Conservation (phyloP, 1,140 invertebrate species). For the Bombus fervidus region DNA sequence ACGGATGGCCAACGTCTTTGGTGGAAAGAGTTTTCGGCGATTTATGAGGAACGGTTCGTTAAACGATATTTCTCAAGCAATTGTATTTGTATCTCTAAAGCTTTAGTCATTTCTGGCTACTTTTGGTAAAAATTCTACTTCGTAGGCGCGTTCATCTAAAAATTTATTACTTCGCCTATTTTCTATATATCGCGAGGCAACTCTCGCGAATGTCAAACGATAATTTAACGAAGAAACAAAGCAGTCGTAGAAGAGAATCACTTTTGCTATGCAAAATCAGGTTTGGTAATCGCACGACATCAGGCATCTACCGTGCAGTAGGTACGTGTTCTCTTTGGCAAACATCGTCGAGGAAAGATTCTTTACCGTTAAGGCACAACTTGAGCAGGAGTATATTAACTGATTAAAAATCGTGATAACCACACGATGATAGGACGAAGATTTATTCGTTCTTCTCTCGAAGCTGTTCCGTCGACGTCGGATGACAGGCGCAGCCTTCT, state of each 20-base stretch:
- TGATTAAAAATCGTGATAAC: conserved; percentile 42
- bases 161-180: no score
- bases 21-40: neutral
- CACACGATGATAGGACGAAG: conserved; percentile 24
- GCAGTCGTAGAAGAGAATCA: no score
- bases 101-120: no score
- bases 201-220: no score
- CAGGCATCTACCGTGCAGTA: neutral
- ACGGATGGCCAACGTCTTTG: neutral
- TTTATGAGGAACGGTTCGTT: neutral
- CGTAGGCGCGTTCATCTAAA: no score
- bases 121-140: no score
- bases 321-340: conserved; percentile 31
- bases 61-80: no score
- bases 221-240: no score
- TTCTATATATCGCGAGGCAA: no score
- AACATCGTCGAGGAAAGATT: conserved; percentile 29
- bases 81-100: no score
- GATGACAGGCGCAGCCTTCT: neutral
- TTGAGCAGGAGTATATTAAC: conserved; percentile 31
- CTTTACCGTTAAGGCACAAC: conserved; percentile 34
- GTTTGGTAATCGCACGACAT: conserved; percentile 14
- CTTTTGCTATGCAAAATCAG: conserved; percentile 23
- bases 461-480: neutral
- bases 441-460: conserved; percentile 22